Base-by-base conservation (phyloP, 2,888 invertebrate species). In the Cremastinae sp. region DNA sequence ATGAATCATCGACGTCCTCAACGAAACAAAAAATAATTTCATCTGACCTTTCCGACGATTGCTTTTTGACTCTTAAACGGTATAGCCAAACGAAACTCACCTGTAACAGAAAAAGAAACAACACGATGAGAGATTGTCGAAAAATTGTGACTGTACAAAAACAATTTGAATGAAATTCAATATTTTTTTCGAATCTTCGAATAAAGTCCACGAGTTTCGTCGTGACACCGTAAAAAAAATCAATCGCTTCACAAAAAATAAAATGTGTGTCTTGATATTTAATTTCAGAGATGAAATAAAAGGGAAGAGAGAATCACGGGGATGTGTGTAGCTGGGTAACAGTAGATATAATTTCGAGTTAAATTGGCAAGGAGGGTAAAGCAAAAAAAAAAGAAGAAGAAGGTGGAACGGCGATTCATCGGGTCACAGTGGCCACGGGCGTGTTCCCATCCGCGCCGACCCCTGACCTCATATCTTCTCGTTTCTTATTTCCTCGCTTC, bases 361-460 rank as follows among this genome's bases (percentile, higher is more conserved):
- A 70, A 54, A 66, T 66, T 73, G 58, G 43, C 58, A 16, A 36
- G 8, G n/a, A 7, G 9, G 59, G 8, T n/a, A 18, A 18, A 14
- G 8, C 16, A 47, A 4, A 28, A 43, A 45, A 14, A n/a, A 34
- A 47, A 4, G 41, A 43, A 45, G 16, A 43, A 61, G 53, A 61
- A 53, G 4, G 14, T 56, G 10, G 58, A 53, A 65, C 65, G 58
- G 51, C 53, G 45, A 59, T 28, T 12, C 49, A 56, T 43, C 59
- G 64, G 76, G 72, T 73, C 73, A 69, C 36, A 53, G 68, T 59
- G 73, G 74, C 75, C 74, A 78, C 85, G 87, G 87, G 87, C 85
- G 87, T 87, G 84, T 86, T 85, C 86, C 82, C 85, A 85, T 86
- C 85, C 85, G 83, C 83, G 81, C 79, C 83, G 86, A 88, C 87